Evolutionary conservation across 2,888 invertebrate genomes (phyloP).

Genomic region (Drosophila mettleri): DNA sequence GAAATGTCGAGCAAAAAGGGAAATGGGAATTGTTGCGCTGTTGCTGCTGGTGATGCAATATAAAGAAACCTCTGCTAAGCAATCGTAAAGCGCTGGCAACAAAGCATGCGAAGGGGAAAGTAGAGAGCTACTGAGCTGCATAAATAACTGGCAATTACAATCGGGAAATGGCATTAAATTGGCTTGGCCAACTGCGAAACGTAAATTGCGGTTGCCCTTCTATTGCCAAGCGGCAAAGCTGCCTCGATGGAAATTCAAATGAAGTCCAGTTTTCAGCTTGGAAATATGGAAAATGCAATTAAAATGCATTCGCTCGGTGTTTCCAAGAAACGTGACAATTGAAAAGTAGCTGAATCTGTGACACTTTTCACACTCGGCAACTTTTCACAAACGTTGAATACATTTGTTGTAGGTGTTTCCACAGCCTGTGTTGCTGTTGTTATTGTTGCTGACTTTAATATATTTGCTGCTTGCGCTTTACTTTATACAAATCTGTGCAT

Average conservation of each 20-base stretch:
- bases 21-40: neutral
- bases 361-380: too few relatives aligned
- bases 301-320: conserved; percentile 4
- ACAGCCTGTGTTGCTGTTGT: conserved; percentile 15
- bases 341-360: neutral
- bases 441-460: conserved; percentile 52
- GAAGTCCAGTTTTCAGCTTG: neutral
- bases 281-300: neutral
- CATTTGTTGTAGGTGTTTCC: conserved; percentile 16
- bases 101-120: neutral
- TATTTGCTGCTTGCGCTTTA: conserved; percentile 13
- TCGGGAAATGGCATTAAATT: neutral
- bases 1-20: neutral
- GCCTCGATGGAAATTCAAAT: neutral
- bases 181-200: neutral
- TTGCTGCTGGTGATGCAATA: conserved; percentile 41
- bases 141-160: conserved; percentile 3
- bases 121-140: neutral
- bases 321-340: conserved; percentile 8
- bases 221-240: neutral
- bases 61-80: neutral
- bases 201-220: neutral
- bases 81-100: neutral
- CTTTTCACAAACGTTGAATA: conserved; percentile 12
- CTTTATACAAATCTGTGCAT: conserved; percentile 1